Conservation (phyloP, 2,113 vertebrate species). For the Oxygymnocypris stewartii region DNA sequence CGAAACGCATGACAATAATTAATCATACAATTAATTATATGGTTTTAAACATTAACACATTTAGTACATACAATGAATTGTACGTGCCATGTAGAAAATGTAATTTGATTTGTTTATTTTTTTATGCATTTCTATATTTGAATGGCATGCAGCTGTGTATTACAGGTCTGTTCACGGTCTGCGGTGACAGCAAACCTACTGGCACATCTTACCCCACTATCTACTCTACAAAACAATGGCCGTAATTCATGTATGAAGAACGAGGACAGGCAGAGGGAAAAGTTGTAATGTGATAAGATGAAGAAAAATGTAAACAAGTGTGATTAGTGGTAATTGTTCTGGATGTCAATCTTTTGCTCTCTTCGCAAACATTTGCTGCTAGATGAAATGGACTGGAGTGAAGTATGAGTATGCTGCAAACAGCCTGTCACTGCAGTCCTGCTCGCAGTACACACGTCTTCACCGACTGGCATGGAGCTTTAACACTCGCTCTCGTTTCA, state of each 20-base stretch:
- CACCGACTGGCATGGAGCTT: neutral
- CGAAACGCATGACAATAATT: neutral
- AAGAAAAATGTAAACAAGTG: neutral
- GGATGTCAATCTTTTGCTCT: too few species aligned
- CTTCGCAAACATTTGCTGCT: neutral
- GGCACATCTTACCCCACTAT: neutral
- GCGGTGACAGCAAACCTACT: neutral
- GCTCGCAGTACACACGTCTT: neutral
- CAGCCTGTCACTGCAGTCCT: neutral
- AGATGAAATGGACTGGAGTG: neutral
- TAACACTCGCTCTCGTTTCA: neutral
- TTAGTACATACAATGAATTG: neutral
- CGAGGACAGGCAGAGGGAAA: neutral
- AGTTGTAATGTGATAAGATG: neutral
- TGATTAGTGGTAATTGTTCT: neutral
- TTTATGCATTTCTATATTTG: neutral
- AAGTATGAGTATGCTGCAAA: neutral
- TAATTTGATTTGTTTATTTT: neutral
- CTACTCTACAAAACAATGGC: neutral
- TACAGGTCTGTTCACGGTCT: neutral
- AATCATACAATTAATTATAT: neutral
- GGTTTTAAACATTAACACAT: neutral
- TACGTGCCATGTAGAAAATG: neutral
- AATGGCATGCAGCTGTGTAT: neutral
- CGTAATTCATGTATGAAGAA: neutral